phyloP scores from a whole-genome alignment of 2,888 invertebrate species.

The Eupithecia insigniata region DNA sequence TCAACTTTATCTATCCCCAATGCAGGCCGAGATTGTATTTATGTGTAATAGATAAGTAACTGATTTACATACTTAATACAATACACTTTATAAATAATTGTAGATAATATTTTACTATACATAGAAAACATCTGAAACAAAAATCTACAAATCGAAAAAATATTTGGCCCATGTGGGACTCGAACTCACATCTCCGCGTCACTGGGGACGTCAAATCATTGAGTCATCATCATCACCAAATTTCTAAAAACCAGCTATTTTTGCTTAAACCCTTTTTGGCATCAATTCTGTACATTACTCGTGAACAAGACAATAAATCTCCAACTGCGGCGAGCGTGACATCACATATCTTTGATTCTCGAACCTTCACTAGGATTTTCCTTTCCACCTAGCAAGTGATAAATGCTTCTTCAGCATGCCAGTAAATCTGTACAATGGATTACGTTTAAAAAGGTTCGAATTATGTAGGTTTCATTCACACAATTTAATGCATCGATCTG shows the following conservation, averaged over 20 bases:
- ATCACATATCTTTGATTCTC: slow-evolving; percentile 38
- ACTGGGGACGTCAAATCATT: neutral
- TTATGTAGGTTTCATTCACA: neutral
- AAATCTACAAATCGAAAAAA: neutral
- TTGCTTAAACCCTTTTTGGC: neutral
- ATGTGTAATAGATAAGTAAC: too few relatives aligned
- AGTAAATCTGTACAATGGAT: slow-evolving; percentile 16
- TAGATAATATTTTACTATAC: too few relatives aligned
- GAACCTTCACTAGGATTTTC: slow-evolving; percentile 30
- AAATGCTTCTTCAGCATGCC: slow-evolving; percentile 14
- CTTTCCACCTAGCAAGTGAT: slow-evolving; percentile 29
- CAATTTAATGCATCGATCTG: neutral
- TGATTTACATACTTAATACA: too few relatives aligned
- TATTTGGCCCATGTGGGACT: neutral
- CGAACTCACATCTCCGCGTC: neutral
- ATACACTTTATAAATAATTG: too few relatives aligned
- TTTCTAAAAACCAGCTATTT: neutral
- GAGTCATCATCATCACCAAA: neutral
- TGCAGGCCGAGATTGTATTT: too few relatives aligned
- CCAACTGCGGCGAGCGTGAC: slow-evolving; percentile 31
- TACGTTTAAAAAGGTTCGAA: slow-evolving; percentile 5
- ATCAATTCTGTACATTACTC: slow-evolving; percentile 16
- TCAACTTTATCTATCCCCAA: too few relatives aligned
- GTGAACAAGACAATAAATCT: slow-evolving; percentile 35
- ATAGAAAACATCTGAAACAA: neutral